A percentile compares a stretch with the other conserved stretches of the same genome.
These are phyloP conservation scores for Papilio dardanus DNA, from an alignment of 1,140 invertebrate species.

Conservation along the genomic window DNA sequence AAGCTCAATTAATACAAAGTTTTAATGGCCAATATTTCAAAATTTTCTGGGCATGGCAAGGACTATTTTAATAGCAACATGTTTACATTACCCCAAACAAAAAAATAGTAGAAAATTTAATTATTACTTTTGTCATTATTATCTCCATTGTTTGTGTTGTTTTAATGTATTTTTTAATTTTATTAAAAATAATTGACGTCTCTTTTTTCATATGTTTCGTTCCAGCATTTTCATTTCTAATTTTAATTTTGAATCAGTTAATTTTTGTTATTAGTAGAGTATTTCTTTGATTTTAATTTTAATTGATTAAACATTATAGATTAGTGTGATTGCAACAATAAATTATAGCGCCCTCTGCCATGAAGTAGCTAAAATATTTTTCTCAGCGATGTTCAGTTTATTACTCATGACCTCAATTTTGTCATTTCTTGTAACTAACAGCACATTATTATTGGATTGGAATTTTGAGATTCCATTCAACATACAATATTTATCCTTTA, in stretches of 20 bases:
- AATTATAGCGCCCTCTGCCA: slow-evolving; percentile 66
- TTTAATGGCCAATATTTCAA: slow-evolving; percentile 49
- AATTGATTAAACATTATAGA: neutral
- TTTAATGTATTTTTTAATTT: too few relatives aligned
- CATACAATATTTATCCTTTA: slow-evolving; percentile 53
- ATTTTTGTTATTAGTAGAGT: neutral
- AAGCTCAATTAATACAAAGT: slow-evolving; percentile 60
- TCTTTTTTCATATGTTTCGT: too few relatives aligned
- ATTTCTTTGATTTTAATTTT: neutral
- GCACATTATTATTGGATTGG: slow-evolving; percentile 52
- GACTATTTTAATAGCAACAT: neutral
- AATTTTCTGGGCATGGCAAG: slow-evolving; percentile 13
- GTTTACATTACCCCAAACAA: neutral
- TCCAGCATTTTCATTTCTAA: too few relatives aligned
- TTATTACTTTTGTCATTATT: neutral
- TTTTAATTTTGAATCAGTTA: neutral
- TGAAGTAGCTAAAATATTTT: slow-evolving; percentile 60
- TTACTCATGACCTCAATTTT: slow-evolving; percentile 70
- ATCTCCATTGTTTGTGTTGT: too few relatives aligned
- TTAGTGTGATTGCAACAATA: slow-evolving; percentile 24
- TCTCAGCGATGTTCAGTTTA: slow-evolving; percentile 56
- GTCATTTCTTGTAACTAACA: slow-evolving; percentile 58
- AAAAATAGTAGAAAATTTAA: neutral
- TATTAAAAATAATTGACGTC: too few relatives aligned
- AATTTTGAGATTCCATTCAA: slow-evolving; percentile 46